Conservation (phyloP, 2,797 vertebrate genomes). For the Sebastes matsubarae region DNA sequence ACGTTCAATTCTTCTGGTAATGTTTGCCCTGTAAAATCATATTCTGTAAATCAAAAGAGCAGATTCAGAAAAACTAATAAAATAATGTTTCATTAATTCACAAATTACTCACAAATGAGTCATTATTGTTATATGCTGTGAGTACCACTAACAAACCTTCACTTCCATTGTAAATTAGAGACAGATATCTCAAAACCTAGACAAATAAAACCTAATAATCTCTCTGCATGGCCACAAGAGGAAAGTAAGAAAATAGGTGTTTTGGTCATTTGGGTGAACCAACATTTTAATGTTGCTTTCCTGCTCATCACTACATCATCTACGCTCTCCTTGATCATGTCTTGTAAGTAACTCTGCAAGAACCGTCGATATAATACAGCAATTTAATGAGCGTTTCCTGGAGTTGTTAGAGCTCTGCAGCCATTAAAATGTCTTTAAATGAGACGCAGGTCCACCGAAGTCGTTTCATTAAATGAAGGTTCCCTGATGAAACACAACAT, state of each 20-base stretch:
- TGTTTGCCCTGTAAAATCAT: too few relatives aligned
- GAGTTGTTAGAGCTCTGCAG: neutral
- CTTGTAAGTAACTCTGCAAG: neutral
- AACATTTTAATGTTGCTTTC: neutral
- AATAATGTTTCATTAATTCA: too few relatives aligned
- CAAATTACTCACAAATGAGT: too few relatives aligned
- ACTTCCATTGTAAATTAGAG: neutral
- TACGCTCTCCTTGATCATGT: neutral
- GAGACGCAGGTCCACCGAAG: neutral
- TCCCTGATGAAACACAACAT: conserved; percentile 6
- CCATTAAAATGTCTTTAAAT: conserved; percentile 6
- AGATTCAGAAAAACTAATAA: too few relatives aligned
- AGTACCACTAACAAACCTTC: neutral
- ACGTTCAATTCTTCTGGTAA: too few relatives aligned
- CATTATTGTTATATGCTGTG: neutral
- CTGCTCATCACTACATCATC: neutral
- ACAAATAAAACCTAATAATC: neutral
- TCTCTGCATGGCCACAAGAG: neutral
- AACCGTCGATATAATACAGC: neutral
- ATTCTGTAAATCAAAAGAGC: too few relatives aligned
- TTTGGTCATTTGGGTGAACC: neutral
- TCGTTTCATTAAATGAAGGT: conserved; percentile 7
- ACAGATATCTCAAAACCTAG: neutral
- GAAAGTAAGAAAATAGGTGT: neutral
- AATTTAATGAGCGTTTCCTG: neutral